Base-by-base conservation (phyloP, 1,140 invertebrate genomes). In the Oscheius sp. region DNA sequence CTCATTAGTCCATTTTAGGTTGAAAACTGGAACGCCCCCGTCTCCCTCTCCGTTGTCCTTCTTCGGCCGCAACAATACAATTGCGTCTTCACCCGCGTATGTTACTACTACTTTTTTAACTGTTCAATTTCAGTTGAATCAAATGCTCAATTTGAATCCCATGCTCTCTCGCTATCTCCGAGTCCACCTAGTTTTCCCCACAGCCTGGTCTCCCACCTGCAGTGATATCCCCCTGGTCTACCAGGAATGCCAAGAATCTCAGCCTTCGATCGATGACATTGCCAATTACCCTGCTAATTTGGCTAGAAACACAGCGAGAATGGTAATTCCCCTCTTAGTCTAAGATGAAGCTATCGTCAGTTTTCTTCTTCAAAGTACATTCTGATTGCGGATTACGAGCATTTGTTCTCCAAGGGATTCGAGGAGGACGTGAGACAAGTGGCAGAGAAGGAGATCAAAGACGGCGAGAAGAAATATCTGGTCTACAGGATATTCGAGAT, bases 401-500 rank as follows among this genome's bases (percentile, higher is more conserved):
- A 62, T 35, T 13, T 62, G 20, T 69, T 69, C 36, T 62, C 45
- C 15, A 2, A 18, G 3, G n/a, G 52, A 10, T 69, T 69, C 45
- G 67, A 64, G 31, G 4, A 26, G 23, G 35, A 28, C 23, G 52
- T 69, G 46, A 20, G 18, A 18, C 23, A 23, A 31, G n/a, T 69
- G 3, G 67, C 67, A 31, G 15, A 69, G 38, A 62, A 62, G 13
- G 36, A n/a, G 18, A 34, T 69, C 4, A 13, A 52, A 10, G 35
- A 26, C 13, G 31, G 34, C 2, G 32, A 3, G n/a, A 69, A 69
- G 59, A 29, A 7, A n/a, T 45, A 32, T 18, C 49, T 69, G 23
- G 67, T 69, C 45, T 69, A 69, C 28, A 42, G 67, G 23, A 69
- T 69, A 18, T 69, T 69, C 35, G 67, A 69, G 32, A 59, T 66